A percentile compares a stretch with the other conserved stretches of the same genome.
Conservation (phyloP, 1,140 invertebrate genomes). For the Drosophila miranda region DNA sequence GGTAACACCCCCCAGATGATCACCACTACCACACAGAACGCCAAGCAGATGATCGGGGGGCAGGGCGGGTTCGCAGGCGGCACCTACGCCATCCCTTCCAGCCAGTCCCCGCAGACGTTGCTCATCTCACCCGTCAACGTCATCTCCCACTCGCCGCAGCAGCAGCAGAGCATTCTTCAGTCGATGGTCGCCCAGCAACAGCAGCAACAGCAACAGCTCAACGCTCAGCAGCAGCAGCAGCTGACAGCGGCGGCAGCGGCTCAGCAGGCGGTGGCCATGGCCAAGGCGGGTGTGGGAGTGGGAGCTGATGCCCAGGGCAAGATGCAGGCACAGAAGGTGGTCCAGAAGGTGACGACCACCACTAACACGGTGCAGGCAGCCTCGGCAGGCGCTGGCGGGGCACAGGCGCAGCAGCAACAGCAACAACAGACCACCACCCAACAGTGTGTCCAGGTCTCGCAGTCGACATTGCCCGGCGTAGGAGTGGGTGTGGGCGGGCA, state of each 20-base stretch:
- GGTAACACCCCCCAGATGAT: conserved; percentile 90
- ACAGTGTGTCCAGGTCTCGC: conserved; percentile 87
- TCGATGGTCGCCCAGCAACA: conserved; percentile 68
- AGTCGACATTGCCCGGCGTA: conserved; percentile 84
- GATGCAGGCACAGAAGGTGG: conserved; percentile 84
- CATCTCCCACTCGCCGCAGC: conserved; percentile 87
- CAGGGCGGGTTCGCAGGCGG: conserved; percentile 83
- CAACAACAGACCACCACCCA: conserved; percentile 83
- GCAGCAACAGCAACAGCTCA: conserved; percentile 10
- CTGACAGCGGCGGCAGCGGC: conserved; percentile 31
- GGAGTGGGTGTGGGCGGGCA: conserved; percentile 84
- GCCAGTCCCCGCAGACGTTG: conserved; percentile 89
- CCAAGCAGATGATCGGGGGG: conserved; percentile 86
- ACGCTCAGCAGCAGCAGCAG: conserved; percentile 29
- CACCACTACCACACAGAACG: conserved; percentile 86
- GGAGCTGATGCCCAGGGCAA: conserved; percentile 65
- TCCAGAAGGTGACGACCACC: conserved; percentile 83
- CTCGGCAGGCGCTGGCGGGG: conserved; percentile 34
- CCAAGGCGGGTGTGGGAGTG: conserved; percentile 31
- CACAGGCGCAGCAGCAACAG: conserved; percentile 53
- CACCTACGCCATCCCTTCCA: conserved; percentile 89
- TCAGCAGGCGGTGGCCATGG: conserved; percentile 55
- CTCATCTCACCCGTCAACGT: conserved; percentile 90
- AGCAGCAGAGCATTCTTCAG: conserved; percentile 76
- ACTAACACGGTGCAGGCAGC: conserved; percentile 77